These are phyloP conservation scores for Xanthia icteritia DNA, from an alignment of 2,888 invertebrate genomes.

Conservation along the genomic window DNA sequence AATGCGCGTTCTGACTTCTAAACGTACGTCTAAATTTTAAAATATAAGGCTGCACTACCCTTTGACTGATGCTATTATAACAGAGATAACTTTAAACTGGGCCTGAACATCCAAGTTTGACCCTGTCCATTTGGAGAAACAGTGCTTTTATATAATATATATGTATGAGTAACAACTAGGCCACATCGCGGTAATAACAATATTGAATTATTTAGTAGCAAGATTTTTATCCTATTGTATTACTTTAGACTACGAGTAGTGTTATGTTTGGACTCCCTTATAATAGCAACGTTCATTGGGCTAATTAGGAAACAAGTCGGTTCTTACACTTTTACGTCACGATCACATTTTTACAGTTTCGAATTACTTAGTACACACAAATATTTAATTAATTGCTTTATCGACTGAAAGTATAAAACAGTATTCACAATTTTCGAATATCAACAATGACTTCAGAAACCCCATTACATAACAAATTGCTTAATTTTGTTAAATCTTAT, in stretches of 20 bases:
- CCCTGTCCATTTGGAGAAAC: neutral
- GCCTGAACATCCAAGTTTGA: constrained; percentile 3
- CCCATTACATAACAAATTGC: constrained; percentile 67
- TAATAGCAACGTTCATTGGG: constrained; percentile 44
- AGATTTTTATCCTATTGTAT: neutral
- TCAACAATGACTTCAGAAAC: constrained; percentile 60
- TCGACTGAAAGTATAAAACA: constrained; percentile 58
- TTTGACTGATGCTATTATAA: constrained; percentile 47
- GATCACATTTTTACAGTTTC: constrained; percentile 61
- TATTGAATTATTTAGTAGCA: neutral
- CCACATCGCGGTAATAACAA: neutral
- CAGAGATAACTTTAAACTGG: neutral
- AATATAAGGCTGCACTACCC: constrained; percentile 57
- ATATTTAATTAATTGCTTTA: constrained; percentile 50
- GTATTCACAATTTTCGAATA: constrained; percentile 58
- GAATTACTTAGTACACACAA: constrained; percentile 54
- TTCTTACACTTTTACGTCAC: constrained; percentile 58
- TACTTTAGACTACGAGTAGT: neutral
- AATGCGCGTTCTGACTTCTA: constrained; percentile 49
- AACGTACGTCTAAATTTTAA: constrained; percentile 41
- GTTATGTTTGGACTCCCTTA: constrained; percentile 9
- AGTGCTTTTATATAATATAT: neutral
- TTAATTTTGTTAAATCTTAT: constrained; percentile 80
- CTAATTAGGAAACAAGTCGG: constrained; percentile 59
- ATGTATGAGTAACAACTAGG: neutral